Evolutionary conservation across 2,888 invertebrate genomes (phyloP).

Genomic region (Stramonita haemastoma): DNA sequence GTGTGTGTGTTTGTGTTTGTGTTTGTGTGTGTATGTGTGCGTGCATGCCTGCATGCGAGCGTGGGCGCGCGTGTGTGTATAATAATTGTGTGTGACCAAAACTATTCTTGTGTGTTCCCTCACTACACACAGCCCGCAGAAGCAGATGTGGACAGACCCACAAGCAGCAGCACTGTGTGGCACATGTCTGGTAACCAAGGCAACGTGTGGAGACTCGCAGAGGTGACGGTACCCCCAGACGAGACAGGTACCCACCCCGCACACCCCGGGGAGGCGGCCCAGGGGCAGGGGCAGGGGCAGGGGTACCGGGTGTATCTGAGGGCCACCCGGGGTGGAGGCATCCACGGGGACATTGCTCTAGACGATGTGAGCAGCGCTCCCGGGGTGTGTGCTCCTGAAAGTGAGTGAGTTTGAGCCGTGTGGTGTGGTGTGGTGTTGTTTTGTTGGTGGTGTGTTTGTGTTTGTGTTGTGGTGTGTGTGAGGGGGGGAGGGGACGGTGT

Average conservation of each 20-base stretch:
- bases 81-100: too few relatives aligned
- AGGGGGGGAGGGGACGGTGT: neutral
- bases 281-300: neutral
- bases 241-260: too few relatives aligned
- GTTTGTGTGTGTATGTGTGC: neutral
- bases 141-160: neutral
- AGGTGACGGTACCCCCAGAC: neutral
- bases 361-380: slow-evolving; percentile 6
- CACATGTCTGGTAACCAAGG: neutral
- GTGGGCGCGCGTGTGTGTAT: neutral
- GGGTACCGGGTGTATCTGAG: neutral
- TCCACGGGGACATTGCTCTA: neutral
- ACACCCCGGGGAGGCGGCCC: too few relatives aligned
- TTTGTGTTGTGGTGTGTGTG: neutral
- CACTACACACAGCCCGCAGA: neutral
- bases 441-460: neutral
- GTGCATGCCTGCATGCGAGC: neutral
- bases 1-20: too few relatives aligned
- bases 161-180: neutral
- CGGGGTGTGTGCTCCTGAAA: neutral
- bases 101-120: too few relatives aligned
- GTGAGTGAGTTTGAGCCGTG: neutral
- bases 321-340: neutral
- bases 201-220: neutral
- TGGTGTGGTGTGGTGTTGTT: neutral